Evolutionary conservation across 2,113 vertebrate genomes (phyloP).

Genomic region (Pantherophis guttatus): DNA sequence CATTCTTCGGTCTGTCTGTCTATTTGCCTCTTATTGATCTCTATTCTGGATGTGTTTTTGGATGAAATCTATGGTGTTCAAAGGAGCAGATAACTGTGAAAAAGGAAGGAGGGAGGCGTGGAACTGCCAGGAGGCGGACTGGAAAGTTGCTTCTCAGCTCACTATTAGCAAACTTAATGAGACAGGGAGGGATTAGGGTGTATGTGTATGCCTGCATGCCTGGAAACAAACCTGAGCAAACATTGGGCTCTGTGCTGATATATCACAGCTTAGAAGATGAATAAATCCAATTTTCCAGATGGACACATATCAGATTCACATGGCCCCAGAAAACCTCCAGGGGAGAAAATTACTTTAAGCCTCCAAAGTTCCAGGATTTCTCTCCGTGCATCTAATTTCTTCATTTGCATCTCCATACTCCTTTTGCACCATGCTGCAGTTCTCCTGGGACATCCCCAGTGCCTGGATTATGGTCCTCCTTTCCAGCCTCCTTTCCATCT

Average conservation of each 20-base stretch:
- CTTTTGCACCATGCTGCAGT: slow-evolving; percentile 40
- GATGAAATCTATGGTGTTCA: not conserved
- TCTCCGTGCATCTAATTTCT: not conserved
- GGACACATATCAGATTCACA: not conserved
- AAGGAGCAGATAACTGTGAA: not conserved
- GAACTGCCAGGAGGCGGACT: slow-evolving; percentile 36
- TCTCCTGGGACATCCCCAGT: slow-evolving; percentile 78
- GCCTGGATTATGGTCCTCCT: slow-evolving; percentile 79
- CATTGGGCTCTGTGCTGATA: slow-evolving; percentile 5
- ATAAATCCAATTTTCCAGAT: slow-evolving; percentile 21
- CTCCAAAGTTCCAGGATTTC: not conserved
- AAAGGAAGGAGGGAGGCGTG: slow-evolving; percentile 20
- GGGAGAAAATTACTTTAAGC: slow-evolving; percentile 2
- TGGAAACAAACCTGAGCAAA: slow-evolving; percentile 50
- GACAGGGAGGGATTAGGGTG: slow-evolving; percentile 12
- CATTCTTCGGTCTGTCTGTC: not conserved
- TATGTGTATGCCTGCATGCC: not conserved
- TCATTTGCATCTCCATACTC: slow-evolving; percentile 32
- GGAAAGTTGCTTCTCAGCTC: slow-evolving; percentile 28
- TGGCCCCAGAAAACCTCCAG: slow-evolving; percentile 25
- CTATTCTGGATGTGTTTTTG: not conserved
- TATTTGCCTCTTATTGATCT: not conserved
- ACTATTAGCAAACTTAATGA: slow-evolving; percentile 33
- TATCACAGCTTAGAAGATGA: slow-evolving; percentile 61
- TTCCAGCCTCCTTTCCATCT: slow-evolving; percentile 76